Evolutionary conservation across 2,113 vertebrate species (phyloP).

Genomic region (Saccopteryx bilineata): DNA sequence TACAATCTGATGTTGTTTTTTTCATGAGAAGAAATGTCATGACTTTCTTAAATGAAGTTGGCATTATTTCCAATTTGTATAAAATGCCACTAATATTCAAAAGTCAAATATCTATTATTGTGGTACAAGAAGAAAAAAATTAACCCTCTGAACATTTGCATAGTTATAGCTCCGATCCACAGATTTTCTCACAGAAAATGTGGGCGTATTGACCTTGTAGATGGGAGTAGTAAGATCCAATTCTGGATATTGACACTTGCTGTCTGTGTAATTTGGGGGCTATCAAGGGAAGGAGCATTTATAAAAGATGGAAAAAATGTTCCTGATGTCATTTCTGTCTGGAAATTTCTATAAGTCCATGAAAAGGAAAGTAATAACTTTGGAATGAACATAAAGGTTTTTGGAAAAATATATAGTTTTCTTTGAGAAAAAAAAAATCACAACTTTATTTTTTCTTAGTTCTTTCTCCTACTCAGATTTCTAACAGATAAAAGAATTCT

Average conservation of each 20-base stretch:
- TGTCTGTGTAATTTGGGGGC: background rate
- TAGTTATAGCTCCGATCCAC: background rate
- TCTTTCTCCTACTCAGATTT: background rate
- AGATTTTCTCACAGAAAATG: slow-evolving; percentile 15
- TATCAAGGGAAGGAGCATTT: background rate
- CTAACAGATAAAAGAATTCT: background rate
- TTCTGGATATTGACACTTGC: background rate
- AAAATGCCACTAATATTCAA: background rate
- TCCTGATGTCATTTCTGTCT: background rate
- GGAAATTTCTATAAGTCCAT: background rate
- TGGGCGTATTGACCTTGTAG: background rate
- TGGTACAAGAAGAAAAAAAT: background rate
- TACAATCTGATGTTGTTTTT: slow-evolving; percentile 26
- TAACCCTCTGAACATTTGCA: background rate
- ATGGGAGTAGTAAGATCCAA: background rate
- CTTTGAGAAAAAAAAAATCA: background rate
- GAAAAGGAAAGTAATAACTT: slow-evolving; percentile 12
- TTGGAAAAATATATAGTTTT: slow-evolving; percentile 7
- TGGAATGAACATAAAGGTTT: background rate
- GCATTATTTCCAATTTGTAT: background rate
- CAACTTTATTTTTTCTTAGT: background rate
- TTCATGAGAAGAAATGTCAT: background rate
- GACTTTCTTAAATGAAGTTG: background rate
- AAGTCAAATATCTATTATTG: background rate
- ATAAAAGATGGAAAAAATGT: background rate